A percentile compares a stretch with the other conserved stretches of the same genome.
These are phyloP conservation scores for Terebella lapidaria DNA, from an alignment of 2,888 invertebrate species.

Conservation along the genomic window DNA sequence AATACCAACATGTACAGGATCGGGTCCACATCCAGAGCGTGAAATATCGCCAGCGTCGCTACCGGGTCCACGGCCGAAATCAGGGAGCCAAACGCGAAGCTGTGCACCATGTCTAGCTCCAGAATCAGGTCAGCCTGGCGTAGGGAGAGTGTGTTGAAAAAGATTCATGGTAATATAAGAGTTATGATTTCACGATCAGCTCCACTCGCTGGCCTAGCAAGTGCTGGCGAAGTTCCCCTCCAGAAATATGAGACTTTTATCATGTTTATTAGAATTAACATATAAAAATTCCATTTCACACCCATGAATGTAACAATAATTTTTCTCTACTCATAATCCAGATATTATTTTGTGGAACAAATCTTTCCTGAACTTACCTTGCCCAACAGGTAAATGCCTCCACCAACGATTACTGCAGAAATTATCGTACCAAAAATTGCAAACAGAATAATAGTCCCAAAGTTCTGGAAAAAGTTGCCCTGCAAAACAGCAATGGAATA, in stretches of 20 bases:
- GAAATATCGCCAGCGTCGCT: constrained; percentile 97
- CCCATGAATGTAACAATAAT: no score
- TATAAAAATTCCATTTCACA: no score
- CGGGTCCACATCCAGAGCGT: constrained; percentile 93
- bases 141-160: constrained; percentile 14
- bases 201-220: no score
- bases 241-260: no score
- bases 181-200: no score
- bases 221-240: no score
- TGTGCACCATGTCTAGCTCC: constrained; percentile 87
- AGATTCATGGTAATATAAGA: not conserved
- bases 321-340: no score
- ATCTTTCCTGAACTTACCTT: constrained; percentile 61
- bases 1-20: constrained; percentile 99
- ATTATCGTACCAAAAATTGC: constrained; percentile 96
- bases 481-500: constrained; percentile 27
- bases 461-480: constrained; percentile 76
- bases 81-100: constrained; percentile 95
- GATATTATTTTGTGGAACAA: no score
- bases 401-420: constrained; percentile 93
- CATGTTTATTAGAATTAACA: no score
- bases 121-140: constrained; percentile 68
- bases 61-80: constrained; percentile 99
- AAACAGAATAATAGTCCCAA: constrained; percentile 96
- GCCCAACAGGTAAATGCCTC: constrained; percentile 90